Conservation (phyloP, 2,888 invertebrate genomes). For the Polydrusus cervinus region DNA sequence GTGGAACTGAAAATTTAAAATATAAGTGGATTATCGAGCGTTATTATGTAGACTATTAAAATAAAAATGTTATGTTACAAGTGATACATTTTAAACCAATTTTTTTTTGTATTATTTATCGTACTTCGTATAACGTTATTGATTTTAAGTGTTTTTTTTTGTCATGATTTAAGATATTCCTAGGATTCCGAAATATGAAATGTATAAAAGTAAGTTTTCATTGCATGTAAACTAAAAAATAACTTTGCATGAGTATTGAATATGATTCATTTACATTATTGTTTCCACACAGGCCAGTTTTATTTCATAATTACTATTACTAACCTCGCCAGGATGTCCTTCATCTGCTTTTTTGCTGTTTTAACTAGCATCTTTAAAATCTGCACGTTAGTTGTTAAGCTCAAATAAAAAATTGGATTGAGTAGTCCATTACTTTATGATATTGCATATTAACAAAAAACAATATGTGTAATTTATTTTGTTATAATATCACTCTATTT, state of each 20-base stretch:
- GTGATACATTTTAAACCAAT: background rate
- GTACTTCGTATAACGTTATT: slow-evolving; percentile 31
- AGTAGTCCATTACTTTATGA: background rate
- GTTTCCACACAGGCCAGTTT: slow-evolving; percentile 8
- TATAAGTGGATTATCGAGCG: slow-evolving; percentile 30
- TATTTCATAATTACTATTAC: slow-evolving; percentile 2
- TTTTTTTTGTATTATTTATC: slow-evolving; percentile 9
- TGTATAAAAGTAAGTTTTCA: slow-evolving; percentile 64
- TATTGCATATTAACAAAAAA: no score
- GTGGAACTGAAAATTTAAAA: slow-evolving; percentile 53
- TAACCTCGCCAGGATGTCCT: slow-evolving; percentile 18
- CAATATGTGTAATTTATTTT: no score
- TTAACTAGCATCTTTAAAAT: background rate
- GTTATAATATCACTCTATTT: no score
- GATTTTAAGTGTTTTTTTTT: slow-evolving; percentile 53
- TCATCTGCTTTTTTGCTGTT: background rate
- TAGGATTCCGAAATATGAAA: slow-evolving; percentile 61
- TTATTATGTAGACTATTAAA: background rate
- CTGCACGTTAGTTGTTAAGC: background rate
- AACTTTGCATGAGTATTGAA: slow-evolving; percentile 25
- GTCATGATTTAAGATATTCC: slow-evolving; percentile 41
- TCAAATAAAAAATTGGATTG: background rate
- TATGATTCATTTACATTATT: slow-evolving; percentile 24
- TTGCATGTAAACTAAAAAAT: slow-evolving; percentile 24
- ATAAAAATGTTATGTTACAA: slow-evolving; percentile 6